Conservation (phyloP, 2,113 vertebrate genomes). For the Nerophis lumbriciformis region DNA sequence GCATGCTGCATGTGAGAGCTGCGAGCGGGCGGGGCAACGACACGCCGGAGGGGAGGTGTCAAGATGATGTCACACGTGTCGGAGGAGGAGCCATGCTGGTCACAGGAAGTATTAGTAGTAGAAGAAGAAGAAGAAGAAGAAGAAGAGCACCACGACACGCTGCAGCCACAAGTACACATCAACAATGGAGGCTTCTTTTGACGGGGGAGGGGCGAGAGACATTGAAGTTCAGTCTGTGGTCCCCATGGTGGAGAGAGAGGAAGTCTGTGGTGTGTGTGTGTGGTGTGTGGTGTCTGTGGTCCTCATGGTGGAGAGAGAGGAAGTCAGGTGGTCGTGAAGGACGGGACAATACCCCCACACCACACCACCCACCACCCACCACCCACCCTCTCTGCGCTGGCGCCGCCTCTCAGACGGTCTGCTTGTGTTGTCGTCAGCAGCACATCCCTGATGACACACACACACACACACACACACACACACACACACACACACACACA, state of each 20-base stretch:
- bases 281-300: too few relatives aligned
- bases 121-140: conserved; percentile 1
- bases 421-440: too few relatives aligned
- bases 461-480: conserved; percentile 2
- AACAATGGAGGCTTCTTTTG: neutral
- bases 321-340: neutral
- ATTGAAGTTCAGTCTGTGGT: neutral
- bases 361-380: too few relatives aligned
- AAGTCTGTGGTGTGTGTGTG: too few relatives aligned
- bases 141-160: conserved; percentile 55
- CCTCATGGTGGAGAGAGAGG: neutral
- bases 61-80: neutral
- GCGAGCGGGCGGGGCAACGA: too few relatives aligned
- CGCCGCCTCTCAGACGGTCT: neutral
- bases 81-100: conserved; percentile 58
- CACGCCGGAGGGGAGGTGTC: too few relatives aligned
- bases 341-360: too few relatives aligned
- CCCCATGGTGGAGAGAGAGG: neutral
- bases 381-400: neutral
- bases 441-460: neutral
- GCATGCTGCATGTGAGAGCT: neutral
- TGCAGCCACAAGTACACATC: conserved; percentile 31
- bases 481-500: neutral
- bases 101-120: conserved; percentile 31
- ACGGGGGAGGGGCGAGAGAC: neutral